Percentiles rank a stretch among this genome's conserved stretches.
These are phyloP conservation scores for Drosophila mimetica DNA, from an alignment of 2,888 invertebrate species.

Conservation along the genomic window DNA sequence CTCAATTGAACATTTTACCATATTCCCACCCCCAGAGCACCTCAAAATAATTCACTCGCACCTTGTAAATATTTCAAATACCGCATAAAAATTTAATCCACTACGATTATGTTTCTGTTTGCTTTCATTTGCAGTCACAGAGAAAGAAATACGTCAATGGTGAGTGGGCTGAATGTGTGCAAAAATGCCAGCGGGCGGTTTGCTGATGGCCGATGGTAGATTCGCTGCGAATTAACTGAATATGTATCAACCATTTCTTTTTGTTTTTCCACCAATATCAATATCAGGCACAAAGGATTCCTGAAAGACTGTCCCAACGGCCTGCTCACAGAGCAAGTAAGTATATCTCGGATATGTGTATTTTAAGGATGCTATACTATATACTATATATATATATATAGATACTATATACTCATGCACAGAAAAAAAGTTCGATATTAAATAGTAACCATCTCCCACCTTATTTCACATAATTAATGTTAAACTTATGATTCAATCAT, in stretches of 20 bases:
- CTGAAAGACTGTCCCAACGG: slow-evolving; percentile 98
- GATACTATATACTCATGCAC: too few relatives aligned
- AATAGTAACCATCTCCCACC: too few relatives aligned
- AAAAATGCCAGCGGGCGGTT: slow-evolving; percentile 5
- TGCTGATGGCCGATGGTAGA: too few relatives aligned
- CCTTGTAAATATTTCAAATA: slow-evolving; percentile 42
- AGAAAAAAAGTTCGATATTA: too few relatives aligned
- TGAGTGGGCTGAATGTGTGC: slow-evolving; percentile 68
- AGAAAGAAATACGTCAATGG: slow-evolving; percentile 83
- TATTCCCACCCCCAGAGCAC: neutral
- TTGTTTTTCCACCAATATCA: neutral
- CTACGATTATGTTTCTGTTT: slow-evolving; percentile 20
- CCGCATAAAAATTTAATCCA: slow-evolving; percentile 36
- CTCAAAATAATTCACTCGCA: slow-evolving; percentile 29
- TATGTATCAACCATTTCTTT: neutral
- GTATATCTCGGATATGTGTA: slow-evolving; percentile 40
- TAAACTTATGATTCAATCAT: too few relatives aligned
- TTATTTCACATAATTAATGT: too few relatives aligned
- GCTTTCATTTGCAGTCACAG: slow-evolving; percentile 76
- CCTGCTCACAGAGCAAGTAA: slow-evolving; percentile 96
- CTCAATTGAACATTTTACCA: slow-evolving; percentile 4
- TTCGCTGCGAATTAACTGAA: neutral
- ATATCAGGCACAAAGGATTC: slow-evolving; percentile 98
- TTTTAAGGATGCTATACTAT: too few relatives aligned
- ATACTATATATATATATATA: too few relatives aligned